These are phyloP conservation scores for Leptinotarsa juncta DNA, from an alignment of 2,888 invertebrate species.

Conservation along the genomic window DNA sequence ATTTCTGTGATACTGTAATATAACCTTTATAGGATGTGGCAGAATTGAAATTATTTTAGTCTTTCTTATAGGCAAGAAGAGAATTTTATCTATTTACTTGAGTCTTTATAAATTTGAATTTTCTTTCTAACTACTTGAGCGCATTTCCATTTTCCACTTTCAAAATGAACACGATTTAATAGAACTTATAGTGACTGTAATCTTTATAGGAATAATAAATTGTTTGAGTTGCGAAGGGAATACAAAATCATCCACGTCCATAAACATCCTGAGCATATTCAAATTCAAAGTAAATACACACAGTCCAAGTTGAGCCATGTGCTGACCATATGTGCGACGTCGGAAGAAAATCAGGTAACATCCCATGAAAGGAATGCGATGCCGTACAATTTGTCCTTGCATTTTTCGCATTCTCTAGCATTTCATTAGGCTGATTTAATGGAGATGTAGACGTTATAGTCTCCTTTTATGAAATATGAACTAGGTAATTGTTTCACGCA, in stretches of 20 bases:
- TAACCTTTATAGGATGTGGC: no score
- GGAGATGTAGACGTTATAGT: not conserved
- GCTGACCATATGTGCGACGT: constrained; percentile 27
- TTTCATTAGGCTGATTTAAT: not conserved
- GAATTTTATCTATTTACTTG: no score
- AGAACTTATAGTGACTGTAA: not conserved
- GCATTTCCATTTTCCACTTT: not conserved
- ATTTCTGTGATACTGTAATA: no score
- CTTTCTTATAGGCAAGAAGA: no score
- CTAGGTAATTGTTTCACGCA: not conserved
- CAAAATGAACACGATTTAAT: not conserved
- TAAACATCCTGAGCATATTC: constrained; percentile 13
- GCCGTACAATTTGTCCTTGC: constrained; percentile 35
- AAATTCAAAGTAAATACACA: constrained; percentile 11
- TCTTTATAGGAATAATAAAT: constrained; percentile 5
- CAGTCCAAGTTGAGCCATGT: constrained; percentile 21
- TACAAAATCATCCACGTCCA: constrained; percentile 4
- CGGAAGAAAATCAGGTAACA: constrained; percentile 32
- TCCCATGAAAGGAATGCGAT: constrained; percentile 30
- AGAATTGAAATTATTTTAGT: no score
- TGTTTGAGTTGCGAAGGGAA: not conserved
- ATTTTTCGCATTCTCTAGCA: constrained; percentile 38
- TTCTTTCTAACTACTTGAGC: no score
- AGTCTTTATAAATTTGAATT: no score
- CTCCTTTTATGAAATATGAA: not conserved